Evolutionary conservation across 1,140 invertebrate species (phyloP).

Genomic region (Aphis craccivora): DNA sequence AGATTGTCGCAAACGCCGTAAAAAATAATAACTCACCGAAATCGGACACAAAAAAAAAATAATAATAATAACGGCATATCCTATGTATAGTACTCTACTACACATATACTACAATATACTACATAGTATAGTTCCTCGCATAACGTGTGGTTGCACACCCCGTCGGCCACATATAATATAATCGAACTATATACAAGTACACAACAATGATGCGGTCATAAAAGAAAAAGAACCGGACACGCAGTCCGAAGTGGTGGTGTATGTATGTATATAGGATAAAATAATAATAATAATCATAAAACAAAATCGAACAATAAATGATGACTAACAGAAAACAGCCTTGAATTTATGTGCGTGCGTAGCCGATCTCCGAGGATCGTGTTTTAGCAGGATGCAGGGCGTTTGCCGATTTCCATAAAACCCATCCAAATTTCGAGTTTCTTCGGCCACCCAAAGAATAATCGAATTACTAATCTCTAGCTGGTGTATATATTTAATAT

Average conservation of each 20-base stretch:
- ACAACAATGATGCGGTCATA: not conserved
- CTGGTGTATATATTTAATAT: not conserved
- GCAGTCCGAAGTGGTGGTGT: not conserved
- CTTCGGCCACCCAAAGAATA: too few relatives aligned
- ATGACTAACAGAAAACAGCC: not conserved
- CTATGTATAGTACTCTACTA: not conserved
- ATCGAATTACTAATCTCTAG: not conserved
- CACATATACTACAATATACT: not conserved
- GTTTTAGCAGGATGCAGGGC: not conserved
- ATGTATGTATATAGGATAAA: not conserved
- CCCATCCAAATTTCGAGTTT: not conserved
- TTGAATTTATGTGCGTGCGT: not conserved
- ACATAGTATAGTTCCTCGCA: not conserved
- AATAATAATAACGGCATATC: not conserved
- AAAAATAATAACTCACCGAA: not conserved
- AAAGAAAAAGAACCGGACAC: not conserved
- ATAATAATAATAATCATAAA: constrained; percentile 4
- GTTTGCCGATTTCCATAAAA: constrained; percentile 1
- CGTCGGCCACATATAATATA: not conserved
- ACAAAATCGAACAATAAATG: constrained; percentile 4
- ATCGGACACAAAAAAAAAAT: not conserved
- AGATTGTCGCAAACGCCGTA: not conserved
- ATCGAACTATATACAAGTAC: not conserved
- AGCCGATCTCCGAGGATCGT: not conserved
- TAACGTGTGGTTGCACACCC: not conserved